Conservation (phyloP, 1,140 invertebrate genomes). For the Calycopis cecrops region DNA sequence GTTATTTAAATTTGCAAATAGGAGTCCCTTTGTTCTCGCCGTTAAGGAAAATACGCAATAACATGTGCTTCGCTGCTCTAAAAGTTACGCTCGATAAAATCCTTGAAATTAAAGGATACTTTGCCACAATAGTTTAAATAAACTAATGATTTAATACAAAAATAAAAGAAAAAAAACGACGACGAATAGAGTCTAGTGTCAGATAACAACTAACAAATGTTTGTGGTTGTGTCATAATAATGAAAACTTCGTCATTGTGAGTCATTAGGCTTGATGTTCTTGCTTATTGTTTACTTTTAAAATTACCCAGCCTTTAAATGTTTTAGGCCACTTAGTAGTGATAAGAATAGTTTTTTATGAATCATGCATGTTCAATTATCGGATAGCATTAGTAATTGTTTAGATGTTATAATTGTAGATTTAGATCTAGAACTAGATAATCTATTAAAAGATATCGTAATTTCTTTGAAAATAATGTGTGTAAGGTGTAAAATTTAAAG, state of each 20-base stretch:
- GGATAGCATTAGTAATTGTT: slow-evolving; percentile 10
- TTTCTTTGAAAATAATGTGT: no score
- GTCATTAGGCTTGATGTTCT: slow-evolving; percentile 65
- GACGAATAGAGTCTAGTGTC: slow-evolving; percentile 45
- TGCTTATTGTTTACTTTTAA: slow-evolving; percentile 65
- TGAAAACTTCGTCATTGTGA: slow-evolving; percentile 70
- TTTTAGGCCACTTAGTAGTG: slow-evolving; percentile 42
- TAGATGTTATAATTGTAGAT: slow-evolving; percentile 20
- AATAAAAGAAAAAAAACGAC: slow-evolving; percentile 34
- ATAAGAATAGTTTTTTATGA: slow-evolving; percentile 42
- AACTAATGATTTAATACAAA: background rate
- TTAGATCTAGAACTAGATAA: background rate
- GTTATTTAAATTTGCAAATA: slow-evolving; percentile 50
- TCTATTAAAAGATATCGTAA: background rate
- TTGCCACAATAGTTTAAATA: slow-evolving; percentile 26
- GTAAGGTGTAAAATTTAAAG: no score
- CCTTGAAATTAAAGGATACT: slow-evolving; percentile 32
- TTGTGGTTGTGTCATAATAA: slow-evolving; percentile 65
- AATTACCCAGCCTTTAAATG: slow-evolving; percentile 34
- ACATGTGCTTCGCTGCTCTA: slow-evolving; percentile 37
- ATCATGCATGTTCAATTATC: slow-evolving; percentile 37
- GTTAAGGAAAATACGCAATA: slow-evolving; percentile 58
- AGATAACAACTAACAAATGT: slow-evolving; percentile 59
- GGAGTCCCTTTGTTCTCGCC: slow-evolving; percentile 60
- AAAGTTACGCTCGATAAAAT: slow-evolving; percentile 45